These are phyloP conservation scores for Tridacna crocea DNA, from an alignment of 2,888 invertebrate genomes.

Conservation along the genomic window DNA sequence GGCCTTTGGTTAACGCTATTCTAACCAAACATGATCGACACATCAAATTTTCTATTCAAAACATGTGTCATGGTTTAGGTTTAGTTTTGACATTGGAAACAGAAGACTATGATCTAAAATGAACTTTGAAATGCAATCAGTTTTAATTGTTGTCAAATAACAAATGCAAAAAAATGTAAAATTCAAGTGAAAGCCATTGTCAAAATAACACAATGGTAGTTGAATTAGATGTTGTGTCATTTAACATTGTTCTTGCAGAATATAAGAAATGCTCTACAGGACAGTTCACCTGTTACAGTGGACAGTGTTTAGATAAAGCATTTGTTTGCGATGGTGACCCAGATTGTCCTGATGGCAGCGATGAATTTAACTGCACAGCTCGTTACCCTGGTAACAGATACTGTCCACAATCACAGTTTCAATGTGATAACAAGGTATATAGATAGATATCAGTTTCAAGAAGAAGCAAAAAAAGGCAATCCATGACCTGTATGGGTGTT, in stretches of 20 bases:
- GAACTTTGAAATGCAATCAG: background rate
- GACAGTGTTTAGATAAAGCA: conserved; percentile 88
- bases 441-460: background rate
- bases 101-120: no score
- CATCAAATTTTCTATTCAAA: no score
- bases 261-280: conserved; percentile 43
- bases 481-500: no score
- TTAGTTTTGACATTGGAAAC: no score
- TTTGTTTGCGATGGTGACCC: conserved; percentile 81
- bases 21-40: no score
- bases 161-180: no score
- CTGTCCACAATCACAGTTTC: conserved; percentile 95
- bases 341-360: conserved; percentile 83
- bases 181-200: no score
- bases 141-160: background rate
- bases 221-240: background rate
- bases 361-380: conserved; percentile 89
- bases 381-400: conserved; percentile 94
- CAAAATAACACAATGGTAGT: no score
- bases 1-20: no score
- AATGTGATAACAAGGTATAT: conserved; percentile 92
- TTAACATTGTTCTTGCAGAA: conserved; percentile 44
- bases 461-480: no score
- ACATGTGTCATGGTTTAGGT: no score
- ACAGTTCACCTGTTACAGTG: conserved; percentile 86